Percentiles rank a stretch among this genome's conserved stretches.
Conservation (phyloP, 2,888 invertebrate genomes). For the Drosophila merina region DNA sequence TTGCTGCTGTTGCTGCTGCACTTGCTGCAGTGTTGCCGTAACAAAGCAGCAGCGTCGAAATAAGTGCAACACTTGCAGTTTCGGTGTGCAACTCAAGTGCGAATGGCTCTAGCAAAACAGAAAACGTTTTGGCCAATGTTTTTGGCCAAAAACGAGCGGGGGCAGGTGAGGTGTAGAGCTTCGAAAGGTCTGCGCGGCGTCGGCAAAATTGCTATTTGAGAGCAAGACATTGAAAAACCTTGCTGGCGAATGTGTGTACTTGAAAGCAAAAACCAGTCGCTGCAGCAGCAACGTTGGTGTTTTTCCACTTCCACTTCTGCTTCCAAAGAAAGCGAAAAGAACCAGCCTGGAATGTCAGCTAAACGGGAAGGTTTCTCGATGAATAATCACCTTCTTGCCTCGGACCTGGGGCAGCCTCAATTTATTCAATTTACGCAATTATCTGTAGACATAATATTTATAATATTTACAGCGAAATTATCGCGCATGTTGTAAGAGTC, state of each 20-base stretch:
- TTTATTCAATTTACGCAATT: slow-evolving; percentile 11
- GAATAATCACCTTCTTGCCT: slow-evolving; percentile 17
- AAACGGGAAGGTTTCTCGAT: slow-evolving; percentile 16
- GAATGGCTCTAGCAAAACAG: slow-evolving; percentile 68
- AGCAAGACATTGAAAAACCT: slow-evolving; percentile 68
- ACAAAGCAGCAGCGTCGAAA: slow-evolving; percentile 9
- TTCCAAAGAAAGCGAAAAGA: slow-evolving; percentile 39
- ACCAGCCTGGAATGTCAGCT: slow-evolving; percentile 6
- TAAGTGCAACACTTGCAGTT: slow-evolving; percentile 58
- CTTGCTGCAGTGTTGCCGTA: slow-evolving; percentile 12
- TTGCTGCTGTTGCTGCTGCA: slow-evolving; percentile 4
- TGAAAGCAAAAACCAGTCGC: slow-evolving; percentile 50
- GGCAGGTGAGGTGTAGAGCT: slow-evolving; percentile 14
- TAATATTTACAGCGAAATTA: slow-evolving; percentile 13
- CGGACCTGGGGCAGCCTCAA: too few species aligned
- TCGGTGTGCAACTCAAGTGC: slow-evolving; percentile 57
- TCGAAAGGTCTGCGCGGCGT: slow-evolving; percentile 58
- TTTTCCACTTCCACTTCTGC: slow-evolving; percentile 13
- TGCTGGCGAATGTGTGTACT: slow-evolving; percentile 58
- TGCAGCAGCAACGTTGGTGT: slow-evolving; percentile 16
- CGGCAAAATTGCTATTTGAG: slow-evolving; percentile 54
- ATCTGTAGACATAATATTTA: slow-evolving; percentile 10
- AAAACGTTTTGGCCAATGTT: slow-evolving; percentile 20
- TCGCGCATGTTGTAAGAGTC: slow-evolving; percentile 15
- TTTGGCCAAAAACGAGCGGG: slow-evolving; percentile 1